These are phyloP conservation scores for Ormyrus nitidulus DNA, from an alignment of 2,888 invertebrate genomes.

Conservation along the genomic window DNA sequence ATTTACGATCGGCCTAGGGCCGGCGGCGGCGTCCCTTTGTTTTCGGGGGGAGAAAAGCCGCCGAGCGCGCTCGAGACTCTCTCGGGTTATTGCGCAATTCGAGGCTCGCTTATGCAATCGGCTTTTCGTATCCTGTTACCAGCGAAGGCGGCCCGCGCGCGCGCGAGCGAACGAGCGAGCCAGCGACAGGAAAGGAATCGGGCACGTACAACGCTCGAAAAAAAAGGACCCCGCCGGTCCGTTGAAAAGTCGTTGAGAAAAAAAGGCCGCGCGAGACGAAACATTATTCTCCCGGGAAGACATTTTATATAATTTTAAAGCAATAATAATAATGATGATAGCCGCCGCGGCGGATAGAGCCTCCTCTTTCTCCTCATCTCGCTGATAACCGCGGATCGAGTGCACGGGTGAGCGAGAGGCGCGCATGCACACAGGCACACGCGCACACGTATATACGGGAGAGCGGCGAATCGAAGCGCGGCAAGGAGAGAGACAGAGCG, in stretches of 20 bases:
- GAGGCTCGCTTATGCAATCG: slow-evolving; percentile 50
- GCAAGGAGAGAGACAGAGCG: slow-evolving; percentile 57
- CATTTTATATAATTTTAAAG: slow-evolving; percentile 33
- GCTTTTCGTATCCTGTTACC: slow-evolving; percentile 31
- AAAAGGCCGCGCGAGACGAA: slow-evolving; percentile 5
- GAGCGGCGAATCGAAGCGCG: slow-evolving; percentile 64
- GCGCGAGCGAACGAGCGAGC: background rate
- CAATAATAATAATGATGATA: slow-evolving; percentile 20
- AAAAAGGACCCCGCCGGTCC: background rate
- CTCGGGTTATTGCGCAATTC: slow-evolving; percentile 53
- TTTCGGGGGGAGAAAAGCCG: slow-evolving; percentile 38
- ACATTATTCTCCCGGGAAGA: slow-evolving; percentile 1
- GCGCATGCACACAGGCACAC: slow-evolving; percentile 14
- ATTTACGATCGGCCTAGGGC: no score
- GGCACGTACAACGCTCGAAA: background rate
- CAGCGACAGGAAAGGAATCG: no score
- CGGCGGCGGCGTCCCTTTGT: slow-evolving; percentile 48
- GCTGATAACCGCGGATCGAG: slow-evolving; percentile 56
- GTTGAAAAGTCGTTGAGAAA: background rate
- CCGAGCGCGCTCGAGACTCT: background rate
- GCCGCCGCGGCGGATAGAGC: slow-evolving; percentile 1
- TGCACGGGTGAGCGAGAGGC: slow-evolving; percentile 22
- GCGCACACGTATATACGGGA: background rate
- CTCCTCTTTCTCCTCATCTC: slow-evolving; percentile 48
- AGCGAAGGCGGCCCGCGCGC: background rate